Conservation (phyloP, 2,797 vertebrate species). For the Micrastur ruficollis region DNA sequence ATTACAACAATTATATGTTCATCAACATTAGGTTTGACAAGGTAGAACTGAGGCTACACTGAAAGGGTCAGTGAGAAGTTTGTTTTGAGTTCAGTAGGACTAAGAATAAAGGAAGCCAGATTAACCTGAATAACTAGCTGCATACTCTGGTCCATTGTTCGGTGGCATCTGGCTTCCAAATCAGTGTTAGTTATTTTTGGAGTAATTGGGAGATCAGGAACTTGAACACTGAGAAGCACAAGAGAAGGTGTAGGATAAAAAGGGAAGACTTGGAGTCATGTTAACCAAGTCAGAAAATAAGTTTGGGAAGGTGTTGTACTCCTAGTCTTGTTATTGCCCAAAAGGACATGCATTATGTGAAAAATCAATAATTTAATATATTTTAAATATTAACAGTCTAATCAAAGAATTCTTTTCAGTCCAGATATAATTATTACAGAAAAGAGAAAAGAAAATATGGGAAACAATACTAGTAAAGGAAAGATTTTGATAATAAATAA, state of each 20-base stretch:
- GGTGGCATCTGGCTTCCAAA: neutral
- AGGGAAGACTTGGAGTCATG: neutral
- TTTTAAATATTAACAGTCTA: neutral
- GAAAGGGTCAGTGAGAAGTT: neutral
- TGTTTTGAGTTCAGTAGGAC: neutral
- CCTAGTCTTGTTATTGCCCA: neutral
- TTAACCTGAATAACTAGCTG: neutral
- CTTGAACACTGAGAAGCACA: neutral
- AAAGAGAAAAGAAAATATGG: neutral
- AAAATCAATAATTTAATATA: neutral
- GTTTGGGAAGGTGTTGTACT: neutral
- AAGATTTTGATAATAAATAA: neutral
- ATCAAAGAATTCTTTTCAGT: neutral
- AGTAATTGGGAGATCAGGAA: neutral
- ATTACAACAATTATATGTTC: neutral
- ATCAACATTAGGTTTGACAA: neutral
- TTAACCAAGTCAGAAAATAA: neutral
- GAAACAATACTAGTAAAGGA: neutral
- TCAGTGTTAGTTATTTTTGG: neutral
- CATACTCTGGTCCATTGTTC: neutral
- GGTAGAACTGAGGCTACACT: neutral
- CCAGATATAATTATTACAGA: neutral
- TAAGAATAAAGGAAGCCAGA: neutral
- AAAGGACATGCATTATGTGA: neutral
- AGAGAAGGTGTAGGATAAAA: neutral